Evolutionary conservation across 2,888 invertebrate species (phyloP), one percentile per base, ranked within the genome.

Genomic region (Ochropleura plecta): DNA sequence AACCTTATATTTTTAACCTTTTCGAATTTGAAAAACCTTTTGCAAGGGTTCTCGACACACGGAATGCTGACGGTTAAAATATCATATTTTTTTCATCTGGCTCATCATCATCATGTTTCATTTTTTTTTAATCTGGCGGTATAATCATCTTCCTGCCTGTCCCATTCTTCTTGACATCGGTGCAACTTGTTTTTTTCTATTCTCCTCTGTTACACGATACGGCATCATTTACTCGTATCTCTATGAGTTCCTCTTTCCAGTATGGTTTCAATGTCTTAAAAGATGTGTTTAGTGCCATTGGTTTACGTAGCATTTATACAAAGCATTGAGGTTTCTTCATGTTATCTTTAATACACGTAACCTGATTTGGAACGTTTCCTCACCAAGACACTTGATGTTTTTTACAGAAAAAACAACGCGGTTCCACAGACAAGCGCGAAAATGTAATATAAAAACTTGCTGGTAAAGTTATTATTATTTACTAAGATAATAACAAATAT

Each of bases 21-120:
- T 72, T 49, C 16, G 49, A 44, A n/a, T 65, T 72, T 40, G 14
- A 7, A 18, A 63, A 63, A 42, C 42, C 16, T 64, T 48, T 64
- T 18, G 12, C n/a, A 5, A n/a, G 16, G 16, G 14, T 9, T n/a
- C 7, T 9, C 16, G 7, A 16, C 30, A 0, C 14, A 57, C 16
- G 30, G 18, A 3, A 40, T 46, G 10, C n/a, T 7, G 16, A 53
- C 18, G 20, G 40, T 1, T 20, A 4, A 16, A 20, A 8, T 3
- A 30, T 30, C 30, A 30, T 30, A 30, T 2, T 30, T 30, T 30
- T 30, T 30, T 30, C 30, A 30, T 30, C 30, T 30, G 30, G 30
- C 30, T 30, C 3, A 30, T 30, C 30, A 30, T 30, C 30, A 30
- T 30, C 30, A 30, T 30, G 30, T 30, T 30, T 30, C 30, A 30